These are phyloP conservation scores for Lerema accius DNA, from an alignment of 1,140 invertebrate genomes.

Conservation along the genomic window DNA sequence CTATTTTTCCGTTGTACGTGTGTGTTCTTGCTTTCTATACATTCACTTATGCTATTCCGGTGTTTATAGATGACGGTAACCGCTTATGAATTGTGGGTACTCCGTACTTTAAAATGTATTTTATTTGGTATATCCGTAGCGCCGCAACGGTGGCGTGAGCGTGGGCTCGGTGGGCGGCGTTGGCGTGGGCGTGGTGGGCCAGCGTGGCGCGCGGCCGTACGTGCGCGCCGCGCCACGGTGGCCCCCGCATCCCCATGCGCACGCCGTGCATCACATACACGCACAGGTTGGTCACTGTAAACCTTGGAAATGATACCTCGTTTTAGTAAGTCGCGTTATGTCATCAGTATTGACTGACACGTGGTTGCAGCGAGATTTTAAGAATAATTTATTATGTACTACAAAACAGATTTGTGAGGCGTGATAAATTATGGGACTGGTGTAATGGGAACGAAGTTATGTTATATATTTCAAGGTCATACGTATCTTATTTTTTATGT, in stretches of 20 bases:
- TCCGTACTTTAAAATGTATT: not conserved
- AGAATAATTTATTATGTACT: not conserved
- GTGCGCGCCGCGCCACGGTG: slow-evolving; percentile 65
- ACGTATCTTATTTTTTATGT: too few relatives aligned
- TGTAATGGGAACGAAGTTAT: not conserved
- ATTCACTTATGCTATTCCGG: not conserved
- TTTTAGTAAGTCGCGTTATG: too few relatives aligned
- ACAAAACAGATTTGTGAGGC: too few relatives aligned
- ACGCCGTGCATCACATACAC: slow-evolving; percentile 46
- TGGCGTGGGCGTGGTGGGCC: slow-evolving; percentile 54
- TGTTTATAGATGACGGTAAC: not conserved
- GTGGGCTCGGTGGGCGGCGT: slow-evolving; percentile 45
- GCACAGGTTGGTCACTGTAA: slow-evolving; percentile 44
- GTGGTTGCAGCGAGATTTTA: not conserved
- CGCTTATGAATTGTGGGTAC: not conserved
- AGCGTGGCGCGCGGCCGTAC: slow-evolving; percentile 58
- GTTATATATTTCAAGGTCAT: not conserved
- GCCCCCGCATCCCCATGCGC: slow-evolving; percentile 51
- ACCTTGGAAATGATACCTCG: too few relatives aligned
- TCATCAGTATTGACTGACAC: not conserved
- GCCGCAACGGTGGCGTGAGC: slow-evolving; percentile 50
- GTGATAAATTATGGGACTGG: not conserved
- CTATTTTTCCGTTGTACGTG: too few relatives aligned
- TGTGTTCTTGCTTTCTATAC: not conserved
- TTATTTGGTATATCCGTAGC: slow-evolving; percentile 26